A percentile compares a stretch with the other conserved stretches of the same genome.
Evolutionary conservation across 2,888 invertebrate species (phyloP).

Genomic region (Ellobium chinense): DNA sequence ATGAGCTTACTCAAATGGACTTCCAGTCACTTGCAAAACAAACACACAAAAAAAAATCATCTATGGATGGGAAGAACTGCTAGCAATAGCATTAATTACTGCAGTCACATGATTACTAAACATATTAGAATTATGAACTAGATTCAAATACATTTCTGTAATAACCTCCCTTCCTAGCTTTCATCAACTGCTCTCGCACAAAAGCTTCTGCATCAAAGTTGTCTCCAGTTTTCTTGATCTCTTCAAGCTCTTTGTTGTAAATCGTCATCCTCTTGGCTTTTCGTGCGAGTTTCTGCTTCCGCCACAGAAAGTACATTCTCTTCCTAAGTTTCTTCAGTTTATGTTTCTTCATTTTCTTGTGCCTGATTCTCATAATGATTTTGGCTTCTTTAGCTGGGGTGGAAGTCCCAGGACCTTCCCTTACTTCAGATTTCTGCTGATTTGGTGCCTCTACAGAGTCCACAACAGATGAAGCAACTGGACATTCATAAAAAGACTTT

Average conservation of each 20-base stretch:
- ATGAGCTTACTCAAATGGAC: too few species aligned
- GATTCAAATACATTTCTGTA: conserved; percentile 50
- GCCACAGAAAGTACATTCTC: conserved; percentile 47
- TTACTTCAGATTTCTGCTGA: not conserved
- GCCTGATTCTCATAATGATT: conserved; percentile 50
- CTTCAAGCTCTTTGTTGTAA: conserved; percentile 42
- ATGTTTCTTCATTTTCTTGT: conserved; percentile 59
- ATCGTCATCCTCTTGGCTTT: conserved; percentile 49
- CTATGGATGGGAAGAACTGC: too few species aligned
- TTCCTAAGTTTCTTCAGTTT: conserved; percentile 52
- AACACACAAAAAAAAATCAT: too few species aligned
- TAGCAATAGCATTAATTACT: too few species aligned
- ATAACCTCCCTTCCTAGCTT: conserved; percentile 55
- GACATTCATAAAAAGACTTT: conserved; percentile 24
- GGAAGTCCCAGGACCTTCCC: not conserved
- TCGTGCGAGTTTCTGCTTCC: conserved; percentile 42
- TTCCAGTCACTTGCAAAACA: too few species aligned
- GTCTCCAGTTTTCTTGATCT: conserved; percentile 44
- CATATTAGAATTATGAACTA: too few species aligned
- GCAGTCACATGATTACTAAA: too few species aligned
- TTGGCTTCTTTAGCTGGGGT: conserved; percentile 44
- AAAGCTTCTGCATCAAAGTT: conserved; percentile 52
- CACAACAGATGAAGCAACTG: not conserved
- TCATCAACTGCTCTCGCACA: conserved; percentile 49
- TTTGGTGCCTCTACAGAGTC: conserved; percentile 17